Conservation (phyloP, 92 coral and sea anemone genomes). For the Montipora capitata region DNA sequence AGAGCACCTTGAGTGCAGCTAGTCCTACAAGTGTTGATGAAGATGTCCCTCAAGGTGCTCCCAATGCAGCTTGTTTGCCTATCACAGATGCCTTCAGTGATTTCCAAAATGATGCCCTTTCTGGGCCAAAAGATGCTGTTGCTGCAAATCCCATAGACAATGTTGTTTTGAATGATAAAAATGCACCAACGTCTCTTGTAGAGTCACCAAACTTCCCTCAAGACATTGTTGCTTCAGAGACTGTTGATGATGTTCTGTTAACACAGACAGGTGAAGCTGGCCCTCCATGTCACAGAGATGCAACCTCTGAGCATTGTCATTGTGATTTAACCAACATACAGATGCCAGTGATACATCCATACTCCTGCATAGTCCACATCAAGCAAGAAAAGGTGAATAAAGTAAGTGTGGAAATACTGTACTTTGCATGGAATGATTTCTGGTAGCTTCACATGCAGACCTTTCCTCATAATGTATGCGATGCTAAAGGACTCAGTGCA, state of each 20-base stretch:
- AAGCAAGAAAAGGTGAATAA: conserved; percentile 34
- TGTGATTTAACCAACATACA: conserved; percentile 7
- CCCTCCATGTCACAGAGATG: neutral
- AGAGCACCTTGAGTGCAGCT: neutral
- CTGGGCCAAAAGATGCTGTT: neutral
- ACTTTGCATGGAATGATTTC: neutral
- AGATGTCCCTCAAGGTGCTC: neutral
- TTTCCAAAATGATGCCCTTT: neutral
- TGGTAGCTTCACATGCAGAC: too few relatives aligned
- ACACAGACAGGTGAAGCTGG: neutral
- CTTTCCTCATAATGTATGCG: too few relatives aligned
- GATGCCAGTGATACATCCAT: conserved; percentile 6
- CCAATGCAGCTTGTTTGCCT: neutral
- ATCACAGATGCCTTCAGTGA: neutral
- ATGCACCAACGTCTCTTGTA: neutral
- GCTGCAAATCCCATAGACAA: neutral
- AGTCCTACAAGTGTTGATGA: neutral
- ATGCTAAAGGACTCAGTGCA: too few relatives aligned
- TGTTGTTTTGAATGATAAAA: neutral
- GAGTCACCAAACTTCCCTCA: neutral
- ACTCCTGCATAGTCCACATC: conserved; percentile 32
- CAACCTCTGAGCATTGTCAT: neutral
- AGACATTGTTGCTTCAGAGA: neutral
- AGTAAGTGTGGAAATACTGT: conserved; percentile 7
- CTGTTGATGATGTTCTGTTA: neutral